Evolutionary conservation across 2,888 invertebrate species (phyloP).

Genomic region (Cheilosia scutellata): DNA sequence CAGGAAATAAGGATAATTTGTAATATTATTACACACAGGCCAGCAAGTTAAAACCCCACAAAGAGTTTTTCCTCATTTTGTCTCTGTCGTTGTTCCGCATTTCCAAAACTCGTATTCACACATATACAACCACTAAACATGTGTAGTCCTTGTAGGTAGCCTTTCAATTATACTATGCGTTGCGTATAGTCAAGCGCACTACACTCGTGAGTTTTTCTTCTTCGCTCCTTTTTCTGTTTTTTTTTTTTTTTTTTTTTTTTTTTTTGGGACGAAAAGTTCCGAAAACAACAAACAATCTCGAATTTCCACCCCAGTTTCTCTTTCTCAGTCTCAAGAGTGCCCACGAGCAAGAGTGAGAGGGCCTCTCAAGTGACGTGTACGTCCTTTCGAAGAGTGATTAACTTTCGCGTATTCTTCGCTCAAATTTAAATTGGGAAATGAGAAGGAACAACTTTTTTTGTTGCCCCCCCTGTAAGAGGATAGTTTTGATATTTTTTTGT

Average conservation of each 20-base stretch:
- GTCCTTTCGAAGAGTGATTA: not conserved
- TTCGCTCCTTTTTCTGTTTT: too few relatives aligned
- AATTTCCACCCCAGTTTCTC: not conserved
- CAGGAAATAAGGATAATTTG: constrained; percentile 11
- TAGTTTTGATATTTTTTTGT: not conserved
- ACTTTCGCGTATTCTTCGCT: not conserved
- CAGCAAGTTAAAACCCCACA: not conserved
- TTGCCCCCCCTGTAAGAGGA: too few relatives aligned
- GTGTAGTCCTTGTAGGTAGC: not conserved
- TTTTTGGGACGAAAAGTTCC: not conserved
- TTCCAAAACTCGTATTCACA: not conserved
- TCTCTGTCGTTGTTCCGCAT: not conserved
- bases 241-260: not conserved
- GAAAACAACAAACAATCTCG: constrained; percentile 14
- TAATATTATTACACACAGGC: not conserved
- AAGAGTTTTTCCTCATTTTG: not conserved
- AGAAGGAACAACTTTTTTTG: not conserved
- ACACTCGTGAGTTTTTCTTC: not conserved
- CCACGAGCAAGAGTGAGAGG: not conserved
- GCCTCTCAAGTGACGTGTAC: not conserved
- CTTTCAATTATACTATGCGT: constrained; percentile 1
- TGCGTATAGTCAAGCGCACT: constrained; percentile 17
- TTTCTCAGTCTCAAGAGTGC: not conserved
- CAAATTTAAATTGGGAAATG: not conserved
- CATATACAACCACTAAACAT: too few relatives aligned